Evolutionary conservation across 1,140 invertebrate species (phyloP).

Genomic region (Melanaphis sacchari): DNA sequence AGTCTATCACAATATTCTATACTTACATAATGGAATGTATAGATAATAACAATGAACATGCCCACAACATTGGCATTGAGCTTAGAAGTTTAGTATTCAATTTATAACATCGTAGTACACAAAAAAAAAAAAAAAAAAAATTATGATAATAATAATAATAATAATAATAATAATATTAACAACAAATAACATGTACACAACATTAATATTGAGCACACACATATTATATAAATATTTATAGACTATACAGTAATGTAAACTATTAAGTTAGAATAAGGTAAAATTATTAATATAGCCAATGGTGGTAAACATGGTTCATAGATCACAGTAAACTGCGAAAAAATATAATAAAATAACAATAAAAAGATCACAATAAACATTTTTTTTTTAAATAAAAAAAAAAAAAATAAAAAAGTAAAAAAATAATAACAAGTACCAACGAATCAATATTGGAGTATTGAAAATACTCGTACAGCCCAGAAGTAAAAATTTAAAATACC

Average conservation of each 20-base stretch:
- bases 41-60: conserved; percentile 25
- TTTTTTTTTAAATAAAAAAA: conserved; percentile 1
- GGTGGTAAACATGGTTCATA: neutral
- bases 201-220: conserved; percentile 39
- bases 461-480: neutral
- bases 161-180: conserved; percentile 4
- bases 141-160: neutral
- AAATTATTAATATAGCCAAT: neutral
- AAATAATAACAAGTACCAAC: conserved; percentile 12
- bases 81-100: conserved; percentile 22
- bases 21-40: conserved; percentile 36
- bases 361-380: conserved; percentile 39
- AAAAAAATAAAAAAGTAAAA: conserved; percentile 18
- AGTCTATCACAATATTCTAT: conserved; percentile 43
- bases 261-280: neutral
- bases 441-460: conserved; percentile 16
- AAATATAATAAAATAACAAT: conserved; percentile 11
- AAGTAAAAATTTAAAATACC: neutral
- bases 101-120: neutral
- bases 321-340: neutral
- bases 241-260: neutral
- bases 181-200: conserved; percentile 46
- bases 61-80: conserved; percentile 38
- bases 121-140: neutral
- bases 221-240: neutral